Evolutionary conservation across 1,140 invertebrate genomes (phyloP).

Genomic region (Drosophila sucinea): DNA sequence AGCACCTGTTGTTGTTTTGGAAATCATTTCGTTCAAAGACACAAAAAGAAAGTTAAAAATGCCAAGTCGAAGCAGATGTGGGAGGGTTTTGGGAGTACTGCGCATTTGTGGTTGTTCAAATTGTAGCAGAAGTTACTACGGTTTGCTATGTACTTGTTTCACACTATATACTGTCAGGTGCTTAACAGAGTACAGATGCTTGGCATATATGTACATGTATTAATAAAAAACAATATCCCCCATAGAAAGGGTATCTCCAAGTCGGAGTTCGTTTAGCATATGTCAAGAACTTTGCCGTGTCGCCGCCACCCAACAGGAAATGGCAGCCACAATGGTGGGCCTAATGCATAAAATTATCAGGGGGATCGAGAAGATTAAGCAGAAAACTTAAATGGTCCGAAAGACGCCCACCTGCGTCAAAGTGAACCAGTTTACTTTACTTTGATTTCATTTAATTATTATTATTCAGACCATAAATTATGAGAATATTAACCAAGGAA

Average conservation of each 20-base stretch:
- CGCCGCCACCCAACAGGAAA: slow-evolving; percentile 60
- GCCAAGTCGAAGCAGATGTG: slow-evolving; percentile 22
- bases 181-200: too few species aligned
- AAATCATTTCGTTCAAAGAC: slow-evolving; percentile 65
- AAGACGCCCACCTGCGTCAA: slow-evolving; percentile 41
- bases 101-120: slow-evolving; percentile 50
- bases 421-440: slow-evolving; percentile 28
- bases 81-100: slow-evolving; percentile 14
- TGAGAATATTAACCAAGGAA: slow-evolving; percentile 47
- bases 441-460: slow-evolving; percentile 25
- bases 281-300: slow-evolving; percentile 26
- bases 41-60: slow-evolving; percentile 76
- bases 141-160: slow-evolving; percentile 36
- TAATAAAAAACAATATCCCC: too few species aligned
- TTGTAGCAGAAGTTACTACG: slow-evolving; percentile 58
- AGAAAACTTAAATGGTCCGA: slow-evolving; percentile 38
- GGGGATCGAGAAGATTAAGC: slow-evolving; percentile 1
- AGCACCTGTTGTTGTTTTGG: slow-evolving; percentile 64
- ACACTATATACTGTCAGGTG: too few species aligned
- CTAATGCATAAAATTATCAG: slow-evolving; percentile 45
- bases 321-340: slow-evolving; percentile 36
- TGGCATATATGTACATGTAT: too few species aligned
- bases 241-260: not conserved
- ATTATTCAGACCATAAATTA: slow-evolving; percentile 52
- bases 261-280: not conserved